These are phyloP conservation scores for Nemapogon koenigi DNA, from an alignment of 2,888 invertebrate genomes.

Conservation along the genomic window DNA sequence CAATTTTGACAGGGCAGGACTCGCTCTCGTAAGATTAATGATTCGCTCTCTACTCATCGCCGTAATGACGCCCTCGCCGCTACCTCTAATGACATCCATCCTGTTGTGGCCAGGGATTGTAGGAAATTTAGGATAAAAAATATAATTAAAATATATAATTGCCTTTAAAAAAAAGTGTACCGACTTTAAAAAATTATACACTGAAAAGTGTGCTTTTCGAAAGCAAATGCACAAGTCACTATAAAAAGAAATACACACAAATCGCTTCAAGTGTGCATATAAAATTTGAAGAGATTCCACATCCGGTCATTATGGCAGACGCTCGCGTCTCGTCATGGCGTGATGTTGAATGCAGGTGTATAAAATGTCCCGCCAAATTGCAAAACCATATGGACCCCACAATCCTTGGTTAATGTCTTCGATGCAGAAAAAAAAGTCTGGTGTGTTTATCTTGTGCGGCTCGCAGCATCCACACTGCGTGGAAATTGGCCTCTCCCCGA, in stretches of 20 bases:
- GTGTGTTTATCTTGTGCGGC: conserved; percentile 60
- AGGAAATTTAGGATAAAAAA: no score
- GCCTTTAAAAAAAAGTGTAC: no score
- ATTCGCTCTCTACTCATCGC: conserved; percentile 52
- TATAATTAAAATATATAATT: no score
- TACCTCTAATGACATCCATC: conserved; percentile 55
- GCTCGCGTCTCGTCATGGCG: no score
- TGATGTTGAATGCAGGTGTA: no score
- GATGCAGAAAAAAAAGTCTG: conserved; percentile 51
- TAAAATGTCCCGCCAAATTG: not conserved
- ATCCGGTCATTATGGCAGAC: no score
- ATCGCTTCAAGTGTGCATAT: no score
- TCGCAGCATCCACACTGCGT: conserved; percentile 30
- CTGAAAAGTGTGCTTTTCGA: no score
- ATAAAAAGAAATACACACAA: no score
- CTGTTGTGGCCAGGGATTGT: conserved; percentile 28
- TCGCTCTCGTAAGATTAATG: conserved; percentile 58
- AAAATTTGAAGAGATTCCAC: no score
- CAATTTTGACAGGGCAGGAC: conserved; percentile 60
- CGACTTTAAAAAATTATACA: no score
- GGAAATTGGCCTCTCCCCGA: conserved; percentile 39
- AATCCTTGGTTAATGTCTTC: conserved; percentile 63
- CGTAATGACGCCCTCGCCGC: conserved; percentile 58
- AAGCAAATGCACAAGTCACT: no score
- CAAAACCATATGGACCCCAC: conserved; percentile 24